Evolutionary conservation across 1,140 invertebrate genomes (phyloP).

Genomic region (Leptopilina clavipes): DNA sequence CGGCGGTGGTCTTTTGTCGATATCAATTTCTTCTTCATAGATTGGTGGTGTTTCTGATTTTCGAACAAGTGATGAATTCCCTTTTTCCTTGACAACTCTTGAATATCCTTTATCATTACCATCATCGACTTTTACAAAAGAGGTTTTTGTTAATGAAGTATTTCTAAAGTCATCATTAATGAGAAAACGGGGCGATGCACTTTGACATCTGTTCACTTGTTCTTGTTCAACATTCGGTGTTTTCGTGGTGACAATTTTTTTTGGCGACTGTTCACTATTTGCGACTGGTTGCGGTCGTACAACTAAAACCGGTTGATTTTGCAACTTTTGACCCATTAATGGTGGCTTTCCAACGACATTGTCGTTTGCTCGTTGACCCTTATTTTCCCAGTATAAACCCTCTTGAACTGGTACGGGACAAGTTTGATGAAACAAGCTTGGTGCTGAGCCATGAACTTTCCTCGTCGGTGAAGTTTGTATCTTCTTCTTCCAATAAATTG

Average conservation of each 20-base stretch:
- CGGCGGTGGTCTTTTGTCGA: constrained; percentile 55
- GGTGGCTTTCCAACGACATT: constrained; percentile 61
- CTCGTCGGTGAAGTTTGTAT: constrained; percentile 39
- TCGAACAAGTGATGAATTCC: neutral
- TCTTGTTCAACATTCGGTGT: constrained; percentile 29
- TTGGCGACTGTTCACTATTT: constrained; percentile 48
- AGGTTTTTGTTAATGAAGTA: constrained; percentile 37
- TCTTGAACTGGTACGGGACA: constrained; percentile 47
- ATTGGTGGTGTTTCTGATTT: constrained; percentile 43
- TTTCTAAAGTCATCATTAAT: constrained; percentile 58
- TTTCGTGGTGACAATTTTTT: neutral
- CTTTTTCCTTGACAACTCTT: constrained; percentile 33
- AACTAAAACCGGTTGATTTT: constrained; percentile 67
- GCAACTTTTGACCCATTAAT: constrained; percentile 63
- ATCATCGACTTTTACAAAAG: too few relatives aligned
- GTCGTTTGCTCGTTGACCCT: constrained; percentile 38
- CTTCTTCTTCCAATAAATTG: constrained; percentile 46
- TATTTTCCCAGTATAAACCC: constrained; percentile 55
- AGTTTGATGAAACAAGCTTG: constrained; percentile 45
- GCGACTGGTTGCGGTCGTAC: constrained; percentile 67
- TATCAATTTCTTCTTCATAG: constrained; percentile 54
- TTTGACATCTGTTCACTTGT: constrained; percentile 54
- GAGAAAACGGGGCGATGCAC: constrained; percentile 59
- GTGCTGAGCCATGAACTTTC: constrained; percentile 51
- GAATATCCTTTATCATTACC: constrained; percentile 37